Evolutionary conservation across 2,888 invertebrate species (phyloP), one percentile per base, ranked within the genome.

Genomic region (Ditula angustiorana): DNA sequence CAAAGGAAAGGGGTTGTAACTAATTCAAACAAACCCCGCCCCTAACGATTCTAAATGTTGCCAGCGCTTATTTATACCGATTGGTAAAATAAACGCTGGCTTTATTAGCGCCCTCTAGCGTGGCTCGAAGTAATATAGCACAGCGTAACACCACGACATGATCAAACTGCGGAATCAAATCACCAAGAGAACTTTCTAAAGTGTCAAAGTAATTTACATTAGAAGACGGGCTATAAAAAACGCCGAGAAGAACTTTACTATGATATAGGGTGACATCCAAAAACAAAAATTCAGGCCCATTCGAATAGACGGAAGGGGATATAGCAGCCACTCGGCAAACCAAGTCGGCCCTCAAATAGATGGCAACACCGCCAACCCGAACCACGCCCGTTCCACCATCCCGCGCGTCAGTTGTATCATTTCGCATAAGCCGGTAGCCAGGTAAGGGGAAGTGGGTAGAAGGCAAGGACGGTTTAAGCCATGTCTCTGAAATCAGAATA

Each of bases 141-240:
- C n/a, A n/a, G n/a, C n/a, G n/a, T n/a, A n/a, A n/a, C n/a, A n/a
- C n/a, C n/a, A 66, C 23, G 0, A 13, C 21, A n/a, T 66, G 59
- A 10, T 64, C 33, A 44, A 57, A 64, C 2, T 13, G 24, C 0
- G 67, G 61, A 0, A 3, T 8, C 5, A 50, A 19, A 10, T 35
- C 10, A 8, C 8, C 30, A 23, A 68, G 60, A 10, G 55, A 11
- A 8, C 13, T 23, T 49, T 66, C 66, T 33, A 69, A 47, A 8
- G 56, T 10, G 19, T 56, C 19, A 28, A 69, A 69, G 26, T 67
- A 67, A 23, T 62, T 47, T 2, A 62, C 19, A n/a, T 16, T 56
- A 11, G 35, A 49, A 2, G 57, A 5, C 65, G 62, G n/a, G n/a
- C n/a, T n/a, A n/a, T n/a, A n/a, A n/a, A n/a, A n/a, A n/a, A n/a